Evolutionary conservation across 2,888 invertebrate species (phyloP), one percentile per base, ranked within the genome.

Genomic region (Heliconius aoede): DNA sequence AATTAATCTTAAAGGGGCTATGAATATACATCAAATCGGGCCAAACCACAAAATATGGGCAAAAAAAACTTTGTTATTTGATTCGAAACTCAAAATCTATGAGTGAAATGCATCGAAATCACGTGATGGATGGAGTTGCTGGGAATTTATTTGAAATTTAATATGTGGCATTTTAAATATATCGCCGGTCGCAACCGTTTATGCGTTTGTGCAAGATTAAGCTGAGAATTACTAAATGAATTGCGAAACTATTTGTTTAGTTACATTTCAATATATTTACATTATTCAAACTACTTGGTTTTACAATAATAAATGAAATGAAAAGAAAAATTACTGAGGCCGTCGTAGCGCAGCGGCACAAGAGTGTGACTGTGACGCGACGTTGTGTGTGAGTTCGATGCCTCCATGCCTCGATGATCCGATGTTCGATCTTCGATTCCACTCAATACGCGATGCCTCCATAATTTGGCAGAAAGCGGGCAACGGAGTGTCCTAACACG

Each of bases 111-210:
- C 26, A 64, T 32, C 55, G 40, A 55, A 51, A 26, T 71, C 61
- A 62, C 30, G 28, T 75, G 75, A 75, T 71, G 62, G 71, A 75
- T 75, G 62, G 69, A 75, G 51, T 71, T 62, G 28, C 40, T 71
- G 24, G 13, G 61, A 74, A 61, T 68, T 60, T 69, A 26, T 46
- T 69, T 24, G 51, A 69, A 69, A 69, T 74, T 74, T 74, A 72
- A 40, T 28, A 60, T 72, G 18, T 64, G 62, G 64, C 64, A 75
- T 30, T 69, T 75, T 75, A 26, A 68, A 74, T 61, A 51, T 75
- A 64, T 71, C 64, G 32, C 26, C 55, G n/a, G 71, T 71, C 75
- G 32, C 55, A 3, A 13, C 40, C 62, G 55, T 71, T 71, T 51
- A 64, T n/a, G 8, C 28, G 62, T 55, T 51, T 28, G 51, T n/a